Percentiles rank a stretch among this genome's conserved stretches.
Conservation (phyloP, 2,797 vertebrate genomes). For the Nyctalus aviator region DNA sequence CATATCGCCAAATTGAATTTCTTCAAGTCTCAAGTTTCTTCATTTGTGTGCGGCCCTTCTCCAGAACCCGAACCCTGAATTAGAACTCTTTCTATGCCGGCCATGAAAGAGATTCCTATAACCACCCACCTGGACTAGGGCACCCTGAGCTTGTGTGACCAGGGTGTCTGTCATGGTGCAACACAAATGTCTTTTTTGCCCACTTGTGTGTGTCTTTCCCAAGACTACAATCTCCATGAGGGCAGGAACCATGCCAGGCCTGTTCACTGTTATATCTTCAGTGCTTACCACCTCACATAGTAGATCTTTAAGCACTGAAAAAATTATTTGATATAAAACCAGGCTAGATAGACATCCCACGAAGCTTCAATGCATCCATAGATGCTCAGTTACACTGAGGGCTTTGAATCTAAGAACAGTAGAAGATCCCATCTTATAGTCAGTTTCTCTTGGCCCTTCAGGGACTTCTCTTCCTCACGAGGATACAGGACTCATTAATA, state of each 20-base stretch:
- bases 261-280: neutral
- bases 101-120: too few relatives aligned
- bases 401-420: neutral
- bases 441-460: neutral
- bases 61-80: too few relatives aligned
- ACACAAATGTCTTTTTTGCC: neutral
- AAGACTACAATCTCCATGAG: neutral
- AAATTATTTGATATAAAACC: neutral
- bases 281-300: too few relatives aligned
- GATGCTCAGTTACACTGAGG: neutral
- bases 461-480: neutral
- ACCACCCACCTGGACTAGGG: neutral
- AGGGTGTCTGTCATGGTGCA: rapidly evolving
- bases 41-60: too few relatives aligned
- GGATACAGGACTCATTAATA: neutral
- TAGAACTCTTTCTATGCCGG: too few relatives aligned
- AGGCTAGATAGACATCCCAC: neutral
- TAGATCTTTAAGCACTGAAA: neutral
- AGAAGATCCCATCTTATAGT: neutral
- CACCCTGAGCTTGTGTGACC: neutral
- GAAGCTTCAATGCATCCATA: neutral
- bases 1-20: too few relatives aligned
- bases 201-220: neutral
- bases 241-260: neutral
- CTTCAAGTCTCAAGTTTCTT: too few relatives aligned